Evolutionary conservation across 1,140 invertebrate genomes (phyloP), one percentile per base, ranked within the genome.

Genomic region (Helicoverpa zea): DNA sequence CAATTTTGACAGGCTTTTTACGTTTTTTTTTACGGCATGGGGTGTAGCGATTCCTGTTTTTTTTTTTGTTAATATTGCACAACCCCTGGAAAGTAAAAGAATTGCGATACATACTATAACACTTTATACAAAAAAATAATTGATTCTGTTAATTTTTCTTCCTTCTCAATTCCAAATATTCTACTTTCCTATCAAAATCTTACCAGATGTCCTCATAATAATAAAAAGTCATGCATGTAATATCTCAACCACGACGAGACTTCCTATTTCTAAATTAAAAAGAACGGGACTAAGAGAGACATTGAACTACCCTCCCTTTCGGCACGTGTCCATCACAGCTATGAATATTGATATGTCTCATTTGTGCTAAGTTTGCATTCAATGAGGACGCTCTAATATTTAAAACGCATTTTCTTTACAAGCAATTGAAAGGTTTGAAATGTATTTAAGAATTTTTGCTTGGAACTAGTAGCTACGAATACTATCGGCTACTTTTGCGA

Each of bases 301-400:
- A 14, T 56, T 51, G 29, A 58, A 47, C 64, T 79, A 63, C 81
- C 75, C 74, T 68, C 59, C 64, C 56, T 80, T 80, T 83, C 81
- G 82, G 79, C 83, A 86, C 83, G 85, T 84, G 85, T 70, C 83
- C 79, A 72, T 74, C 77, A 78, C 63, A 54, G 47, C 63, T 86
- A 86, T 86, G 85, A 84, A 86, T 86, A 86, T 86, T 86, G 83
- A 84, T 83, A 83, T 72, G 72, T 81, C 63, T 83, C 78, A 80
- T 84, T 43, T 81, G 83, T 81, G 64, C 49, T 10, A 77, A 51
- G 61, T 77, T 52, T 64, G 49, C 23, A 64, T 64, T 47, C 49
- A 61, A 74, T 47, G 72, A 58, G n/a, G 30, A 13, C 12, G n/a
- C 29, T 73, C 14, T 58, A 29, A 43, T 75, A 49, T 75, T 75